phyloP scores from a whole-genome alignment of 2,888 invertebrate genomes.

The Temnothorax ravouxi region DNA sequence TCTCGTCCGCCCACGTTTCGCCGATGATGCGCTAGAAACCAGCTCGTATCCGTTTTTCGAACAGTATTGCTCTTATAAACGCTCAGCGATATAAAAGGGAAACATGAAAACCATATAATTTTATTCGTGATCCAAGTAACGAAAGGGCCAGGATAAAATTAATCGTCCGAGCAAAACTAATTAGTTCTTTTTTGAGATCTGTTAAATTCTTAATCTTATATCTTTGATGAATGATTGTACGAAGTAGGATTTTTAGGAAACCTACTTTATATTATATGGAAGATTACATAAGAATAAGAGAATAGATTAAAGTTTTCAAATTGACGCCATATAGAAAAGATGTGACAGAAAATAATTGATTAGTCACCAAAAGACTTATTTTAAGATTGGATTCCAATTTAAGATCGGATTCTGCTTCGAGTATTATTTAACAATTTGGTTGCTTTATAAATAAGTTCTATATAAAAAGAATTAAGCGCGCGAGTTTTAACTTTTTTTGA shows the following conservation, averaged over 20 bases:
- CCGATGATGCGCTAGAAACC: slow-evolving; percentile 52
- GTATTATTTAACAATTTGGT: not conserved
- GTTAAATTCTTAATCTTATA: slow-evolving; percentile 10
- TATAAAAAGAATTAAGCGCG: not conserved
- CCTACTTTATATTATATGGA: not conserved
- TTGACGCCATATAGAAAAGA: not conserved
- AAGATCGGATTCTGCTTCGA: slow-evolving; percentile 2
- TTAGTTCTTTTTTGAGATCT: not conserved
- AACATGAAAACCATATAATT: slow-evolving; percentile 8
- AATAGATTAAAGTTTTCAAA: slow-evolving; percentile 14
- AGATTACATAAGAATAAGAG: not conserved
- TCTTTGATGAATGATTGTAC: not conserved
- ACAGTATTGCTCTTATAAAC: slow-evolving; percentile 24
- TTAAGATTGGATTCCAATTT: not conserved
- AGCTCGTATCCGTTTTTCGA: slow-evolving; percentile 38
- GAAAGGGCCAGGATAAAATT: not conserved
- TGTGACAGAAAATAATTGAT: slow-evolving; percentile 1
- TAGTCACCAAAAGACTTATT: not conserved
- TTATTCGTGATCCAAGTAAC: not conserved
- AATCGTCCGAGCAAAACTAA: not conserved
- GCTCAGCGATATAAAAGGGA: not conserved
- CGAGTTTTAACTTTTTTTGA: not conserved
- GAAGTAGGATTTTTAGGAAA: not conserved
- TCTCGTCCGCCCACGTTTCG: slow-evolving; percentile 56
- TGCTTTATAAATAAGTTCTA: slow-evolving; percentile 15